These are phyloP conservation scores for Apodemia mormo DNA, from an alignment of 2,888 invertebrate species.

Conservation along the genomic window DNA sequence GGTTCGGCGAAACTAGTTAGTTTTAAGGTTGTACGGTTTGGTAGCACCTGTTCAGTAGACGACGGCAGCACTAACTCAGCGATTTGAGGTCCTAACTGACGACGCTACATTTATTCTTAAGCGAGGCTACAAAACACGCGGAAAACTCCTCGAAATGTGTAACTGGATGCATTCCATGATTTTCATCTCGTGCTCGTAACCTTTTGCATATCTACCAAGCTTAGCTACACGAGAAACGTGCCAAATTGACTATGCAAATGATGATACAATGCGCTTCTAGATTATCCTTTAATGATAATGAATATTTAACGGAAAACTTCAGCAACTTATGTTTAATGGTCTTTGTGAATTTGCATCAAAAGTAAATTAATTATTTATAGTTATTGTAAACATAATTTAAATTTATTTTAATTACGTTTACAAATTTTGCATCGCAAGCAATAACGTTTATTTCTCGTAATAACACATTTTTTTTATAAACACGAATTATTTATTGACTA, in stretches of 20 bases:
- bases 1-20: conserved; percentile 22
- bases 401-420: too few relatives aligned
- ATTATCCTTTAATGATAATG: conserved; percentile 23
- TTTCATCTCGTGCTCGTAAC: conserved; percentile 31
- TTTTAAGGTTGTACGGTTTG: conserved; percentile 31
- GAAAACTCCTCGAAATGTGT: conserved; percentile 20
- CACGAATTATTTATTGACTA: too few relatives aligned
- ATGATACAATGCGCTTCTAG: conserved; percentile 23
- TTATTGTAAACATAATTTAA: not conserved
- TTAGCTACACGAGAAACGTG: conserved; percentile 33
- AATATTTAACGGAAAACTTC: conserved; percentile 21
- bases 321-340: not conserved
- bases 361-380: not conserved
- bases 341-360: not conserved
- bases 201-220: conserved; percentile 34
- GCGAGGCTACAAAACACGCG: conserved; percentile 32
- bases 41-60: conserved; percentile 35
- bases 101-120: conserved; percentile 38
- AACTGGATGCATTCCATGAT: conserved; percentile 22
- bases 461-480: too few relatives aligned
- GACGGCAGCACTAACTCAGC: conserved; percentile 38
- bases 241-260: conserved; percentile 39
- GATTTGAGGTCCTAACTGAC: conserved; percentile 34
- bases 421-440: too few relatives aligned
- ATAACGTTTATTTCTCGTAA: too few relatives aligned